A percentile compares a stretch with the other conserved stretches of the same genome.
These are phyloP conservation scores for Drosophila borborema DNA, from an alignment of 2,888 invertebrate genomes.

Conservation along the genomic window DNA sequence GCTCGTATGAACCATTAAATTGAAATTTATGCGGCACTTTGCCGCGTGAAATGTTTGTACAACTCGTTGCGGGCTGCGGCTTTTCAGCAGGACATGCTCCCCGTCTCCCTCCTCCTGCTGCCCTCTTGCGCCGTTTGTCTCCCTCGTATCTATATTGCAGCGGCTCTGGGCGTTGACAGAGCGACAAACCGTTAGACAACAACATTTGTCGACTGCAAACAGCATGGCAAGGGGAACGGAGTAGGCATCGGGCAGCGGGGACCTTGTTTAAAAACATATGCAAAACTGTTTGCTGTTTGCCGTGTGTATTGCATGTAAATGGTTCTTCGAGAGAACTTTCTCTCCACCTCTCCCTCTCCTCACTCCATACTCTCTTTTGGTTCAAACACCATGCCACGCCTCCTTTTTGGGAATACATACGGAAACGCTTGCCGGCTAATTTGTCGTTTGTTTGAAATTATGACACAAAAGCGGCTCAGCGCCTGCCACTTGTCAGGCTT, in stretches of 20 bases:
- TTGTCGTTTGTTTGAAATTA: conserved; percentile 72
- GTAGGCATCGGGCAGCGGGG: not conserved
- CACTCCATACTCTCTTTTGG: conserved; percentile 1
- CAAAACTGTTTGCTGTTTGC: conserved; percentile 69
- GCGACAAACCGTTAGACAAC: conserved; percentile 77
- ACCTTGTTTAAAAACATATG: conserved; percentile 66
- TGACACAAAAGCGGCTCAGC: conserved; percentile 66
- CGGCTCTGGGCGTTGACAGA: conserved; percentile 72
- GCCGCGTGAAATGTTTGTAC: conserved; percentile 80
- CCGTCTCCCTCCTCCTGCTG: not conserved
- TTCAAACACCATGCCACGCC: not conserved
- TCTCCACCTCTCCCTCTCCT: not conserved
- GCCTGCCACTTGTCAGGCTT: conserved; percentile 50
- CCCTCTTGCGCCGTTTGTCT: not conserved
- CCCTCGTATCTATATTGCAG: conserved; percentile 32
- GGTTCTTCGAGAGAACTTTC: conserved; percentile 47
- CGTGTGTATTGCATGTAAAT: conserved; percentile 71
- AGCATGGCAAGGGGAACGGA: not conserved
- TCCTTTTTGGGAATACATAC: conserved; percentile 7
- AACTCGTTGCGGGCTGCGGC: conserved; percentile 80
- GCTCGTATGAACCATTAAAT: conserved; percentile 71
- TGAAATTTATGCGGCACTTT: conserved; percentile 80
- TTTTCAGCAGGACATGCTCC: conserved; percentile 42
- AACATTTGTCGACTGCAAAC: conserved; percentile 47
- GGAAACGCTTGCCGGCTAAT: conserved; percentile 69